Conservation (phyloP, 2,113 vertebrate genomes). For the Solenodon paradoxus region DNA sequence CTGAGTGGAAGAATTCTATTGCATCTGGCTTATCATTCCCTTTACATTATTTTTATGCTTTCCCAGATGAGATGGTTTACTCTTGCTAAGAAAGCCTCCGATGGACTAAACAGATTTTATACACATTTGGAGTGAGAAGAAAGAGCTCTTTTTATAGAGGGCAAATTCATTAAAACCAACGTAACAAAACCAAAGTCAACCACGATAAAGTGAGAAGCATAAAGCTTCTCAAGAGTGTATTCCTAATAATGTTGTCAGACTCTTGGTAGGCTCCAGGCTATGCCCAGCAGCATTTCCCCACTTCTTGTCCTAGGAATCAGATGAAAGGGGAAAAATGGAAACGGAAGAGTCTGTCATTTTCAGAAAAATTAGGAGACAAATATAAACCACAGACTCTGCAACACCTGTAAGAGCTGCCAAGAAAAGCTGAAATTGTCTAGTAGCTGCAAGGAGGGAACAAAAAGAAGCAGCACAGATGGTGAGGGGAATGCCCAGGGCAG, state of each 20-base stretch:
- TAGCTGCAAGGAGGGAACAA: not conserved
- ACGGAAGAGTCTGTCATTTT: constrained; percentile 18
- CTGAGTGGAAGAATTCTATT: constrained; percentile 50
- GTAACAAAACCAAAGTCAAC: constrained; percentile 50
- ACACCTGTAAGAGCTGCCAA: constrained; percentile 32
- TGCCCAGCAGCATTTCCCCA: not conserved
- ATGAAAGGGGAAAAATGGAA: not conserved
- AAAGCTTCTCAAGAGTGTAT: constrained; percentile 8
- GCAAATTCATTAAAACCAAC: constrained; percentile 60
- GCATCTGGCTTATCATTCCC: constrained; percentile 49
- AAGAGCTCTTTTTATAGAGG: constrained; percentile 36
- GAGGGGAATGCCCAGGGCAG: not conserved
- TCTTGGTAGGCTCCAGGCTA: not conserved
- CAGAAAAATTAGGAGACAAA: not conserved
- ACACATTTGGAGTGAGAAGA: constrained; percentile 3
- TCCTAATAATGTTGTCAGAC: not conserved
- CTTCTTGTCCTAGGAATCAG: constrained; percentile 12
- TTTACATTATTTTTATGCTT: constrained; percentile 67
- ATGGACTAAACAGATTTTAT: constrained; percentile 49
- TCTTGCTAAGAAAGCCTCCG: constrained; percentile 34
- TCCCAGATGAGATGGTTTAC: constrained; percentile 50
- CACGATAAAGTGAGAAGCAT: constrained; percentile 6
- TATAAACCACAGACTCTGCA: not conserved
- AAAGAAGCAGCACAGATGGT: not conserved
- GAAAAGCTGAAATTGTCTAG: not conserved